phyloP scores from a whole-genome alignment of 1,140 invertebrate genomes.

The Drosophila nigrodunni region DNA sequence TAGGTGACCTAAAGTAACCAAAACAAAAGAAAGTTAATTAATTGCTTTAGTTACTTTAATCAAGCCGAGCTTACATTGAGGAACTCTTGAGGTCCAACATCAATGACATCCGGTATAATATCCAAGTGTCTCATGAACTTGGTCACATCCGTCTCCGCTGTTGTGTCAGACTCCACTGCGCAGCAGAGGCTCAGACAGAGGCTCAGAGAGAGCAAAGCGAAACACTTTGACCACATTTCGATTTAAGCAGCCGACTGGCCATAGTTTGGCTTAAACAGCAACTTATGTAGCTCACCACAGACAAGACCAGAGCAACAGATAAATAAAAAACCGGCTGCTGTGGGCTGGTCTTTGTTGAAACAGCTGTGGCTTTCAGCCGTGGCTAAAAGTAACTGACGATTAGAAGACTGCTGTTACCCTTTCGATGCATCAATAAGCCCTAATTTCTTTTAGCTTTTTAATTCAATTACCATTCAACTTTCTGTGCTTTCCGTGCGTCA shows the following conservation, averaged over 20 bases:
- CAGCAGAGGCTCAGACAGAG: not conserved
- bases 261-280: not conserved
- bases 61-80: conserved; percentile 60
- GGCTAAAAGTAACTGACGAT: conserved; percentile 4
- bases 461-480: conserved; percentile 19
- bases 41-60: not conserved
- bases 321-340: conserved; percentile 39
- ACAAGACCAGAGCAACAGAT: not conserved
- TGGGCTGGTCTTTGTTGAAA: conserved; percentile 22
- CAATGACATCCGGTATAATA: conserved; percentile 78
- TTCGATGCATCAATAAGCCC: conserved; percentile 8
- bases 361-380: conserved; percentile 35
- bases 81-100: conserved; percentile 71
- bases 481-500: conserved; percentile 21
- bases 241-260: conserved; percentile 23
- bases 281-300: conserved; percentile 35
- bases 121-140: conserved; percentile 69
- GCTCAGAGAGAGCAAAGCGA: conserved; percentile 13
- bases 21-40: not conserved
- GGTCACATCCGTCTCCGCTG: conserved; percentile 61
- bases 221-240: conserved; percentile 26
- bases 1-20: conserved; percentile 84
- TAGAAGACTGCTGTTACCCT: conserved; percentile 33
- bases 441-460: not conserved
- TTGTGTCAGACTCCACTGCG: not conserved